Evolutionary conservation across 2,888 invertebrate species (phyloP), one percentile per base, ranked within the genome.

Genomic region (Sarcophaga carnaria): DNA sequence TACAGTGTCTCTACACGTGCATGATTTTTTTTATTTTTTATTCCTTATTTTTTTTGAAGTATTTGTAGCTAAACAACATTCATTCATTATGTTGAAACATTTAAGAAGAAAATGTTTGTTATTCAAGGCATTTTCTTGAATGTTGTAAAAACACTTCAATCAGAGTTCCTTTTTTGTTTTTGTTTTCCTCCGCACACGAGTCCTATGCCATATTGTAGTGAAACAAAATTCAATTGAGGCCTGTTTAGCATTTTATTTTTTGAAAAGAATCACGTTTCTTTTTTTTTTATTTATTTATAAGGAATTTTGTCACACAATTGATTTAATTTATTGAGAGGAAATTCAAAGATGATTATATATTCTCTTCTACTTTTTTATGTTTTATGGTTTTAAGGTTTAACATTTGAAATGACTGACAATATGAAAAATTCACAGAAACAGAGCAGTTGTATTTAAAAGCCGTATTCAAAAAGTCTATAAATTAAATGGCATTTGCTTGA

Each of bases 311-410:
- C 60, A 71, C 11, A 66, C 47, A 83, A 66, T 83, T 71, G 66
- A 72, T 66, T 83, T 66, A 77, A 77, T 77, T 77, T 83, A 59
- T 54, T 14, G 20, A 47, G 25, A 27, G 47, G 64, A 80, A 63
- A 14, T 37, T 47, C 5, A 12, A 14, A 37, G 37, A 37, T 37
- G 37, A 37, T 37, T 37, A 22, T 37, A 37, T 37, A 37, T 37
- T 37, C 1, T 8, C 37, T 6, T 37, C 8, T 37, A 8, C 37
- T 37, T 37, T 37, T 37, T 37, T 37, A 37, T 37, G 0, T 37
- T 37, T 37, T 37, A 37, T 37, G 37, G 37, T 10, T 37, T 37
- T 37, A 37, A 37, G 8, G 37, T 10, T 37, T 37, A 8, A 10
- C 37, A 1, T 37, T 37, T 37, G 37, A 37, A 37, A 37, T 37